Base-by-base conservation (phyloP, 2,797 vertebrate species). In the Lycodopsis pacificus region DNA sequence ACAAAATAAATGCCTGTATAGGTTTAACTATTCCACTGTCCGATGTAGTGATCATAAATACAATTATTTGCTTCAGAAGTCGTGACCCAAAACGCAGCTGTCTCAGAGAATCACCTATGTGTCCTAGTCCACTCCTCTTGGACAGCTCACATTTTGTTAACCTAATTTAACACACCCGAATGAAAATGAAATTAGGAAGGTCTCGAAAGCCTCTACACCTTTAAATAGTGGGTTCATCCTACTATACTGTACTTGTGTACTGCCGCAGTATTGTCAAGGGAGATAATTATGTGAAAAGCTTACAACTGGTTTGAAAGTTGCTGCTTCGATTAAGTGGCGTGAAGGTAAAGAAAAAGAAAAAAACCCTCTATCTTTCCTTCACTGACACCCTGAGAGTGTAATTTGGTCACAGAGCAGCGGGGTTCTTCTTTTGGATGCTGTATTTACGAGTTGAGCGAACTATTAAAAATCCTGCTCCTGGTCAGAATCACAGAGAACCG, bases 391-490 rank as follows among this genome's bases (percentile, higher is more conserved):
- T 34, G 30, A 58, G 56, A 19, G 27, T 15, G 7, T 14, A 57
- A n/a, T 63, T 14, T 2, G 1, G 36, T 58, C 59, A 66, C 10
- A 36, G 14, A 78, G 68, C 59, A 77, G 62, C 15, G 10, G 65
- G 46, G 59, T 53, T 67, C 51, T 61, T 65, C 44, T 62, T 71
- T 72, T 84, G 64, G 30, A 40, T 22, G 20, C n/a, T 53, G 32
- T 40, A 49, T 74, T n/a, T 49, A 27, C 13, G 22, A 62, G 14
- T 25, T 68, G 62, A 77, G 22, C 22, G 61, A 77, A 46, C 40
- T 59, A 30, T 62, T 57, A 44, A 73, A 73, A 56, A 65, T 61
- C 38, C 59, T 54, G 10, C n/a, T 25, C 12, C 13, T 10, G 34
- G 42, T 72, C 68, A 68, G 17, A 63, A 15, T 70, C 48, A 36